phyloP scores from a whole-genome alignment of 2,888 invertebrate genomes.

The Drosophila colorata region DNA sequence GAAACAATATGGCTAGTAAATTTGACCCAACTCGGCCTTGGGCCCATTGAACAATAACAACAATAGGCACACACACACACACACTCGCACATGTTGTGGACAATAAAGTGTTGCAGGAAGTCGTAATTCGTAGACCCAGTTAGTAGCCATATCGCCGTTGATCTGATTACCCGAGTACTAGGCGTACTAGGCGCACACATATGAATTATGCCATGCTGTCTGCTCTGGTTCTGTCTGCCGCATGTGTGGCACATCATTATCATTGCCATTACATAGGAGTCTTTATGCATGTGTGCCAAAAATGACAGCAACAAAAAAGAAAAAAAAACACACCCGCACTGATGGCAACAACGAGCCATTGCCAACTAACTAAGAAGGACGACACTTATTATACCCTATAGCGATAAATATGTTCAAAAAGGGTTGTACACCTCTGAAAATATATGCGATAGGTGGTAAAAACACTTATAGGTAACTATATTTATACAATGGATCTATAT shows the following conservation, averaged over 20 bases:
- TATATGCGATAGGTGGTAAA: background rate
- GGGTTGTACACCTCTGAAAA: background rate
- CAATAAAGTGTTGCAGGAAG: slow-evolving; percentile 41
- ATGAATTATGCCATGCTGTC: slow-evolving; percentile 53
- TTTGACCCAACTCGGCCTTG: slow-evolving; percentile 28
- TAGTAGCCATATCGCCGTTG: slow-evolving; percentile 45
- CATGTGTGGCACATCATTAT: slow-evolving; percentile 68
- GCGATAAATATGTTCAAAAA: background rate
- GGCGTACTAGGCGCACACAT: slow-evolving; percentile 23
- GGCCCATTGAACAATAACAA: slow-evolving; percentile 27
- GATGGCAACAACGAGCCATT: background rate
- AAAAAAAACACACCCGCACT: slow-evolving; percentile 10
- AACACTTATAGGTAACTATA: background rate
- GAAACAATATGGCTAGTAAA: slow-evolving; percentile 46
- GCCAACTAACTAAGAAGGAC: slow-evolving; percentile 12
- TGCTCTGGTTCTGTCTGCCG: slow-evolving; percentile 14
- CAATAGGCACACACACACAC: background rate
- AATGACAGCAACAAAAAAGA: slow-evolving; percentile 38
- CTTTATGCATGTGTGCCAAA: slow-evolving; percentile 46
- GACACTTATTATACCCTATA: slow-evolving; percentile 43
- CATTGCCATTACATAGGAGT: slow-evolving; percentile 57
- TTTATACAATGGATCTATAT: too few species aligned
- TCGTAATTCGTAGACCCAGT: slow-evolving; percentile 48
- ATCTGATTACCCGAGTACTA: slow-evolving; percentile 64
- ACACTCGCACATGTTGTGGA: background rate